Evolutionary conservation across 2,888 invertebrate species (phyloP).

Genomic region (Paralinhomoeus sp.): DNA sequence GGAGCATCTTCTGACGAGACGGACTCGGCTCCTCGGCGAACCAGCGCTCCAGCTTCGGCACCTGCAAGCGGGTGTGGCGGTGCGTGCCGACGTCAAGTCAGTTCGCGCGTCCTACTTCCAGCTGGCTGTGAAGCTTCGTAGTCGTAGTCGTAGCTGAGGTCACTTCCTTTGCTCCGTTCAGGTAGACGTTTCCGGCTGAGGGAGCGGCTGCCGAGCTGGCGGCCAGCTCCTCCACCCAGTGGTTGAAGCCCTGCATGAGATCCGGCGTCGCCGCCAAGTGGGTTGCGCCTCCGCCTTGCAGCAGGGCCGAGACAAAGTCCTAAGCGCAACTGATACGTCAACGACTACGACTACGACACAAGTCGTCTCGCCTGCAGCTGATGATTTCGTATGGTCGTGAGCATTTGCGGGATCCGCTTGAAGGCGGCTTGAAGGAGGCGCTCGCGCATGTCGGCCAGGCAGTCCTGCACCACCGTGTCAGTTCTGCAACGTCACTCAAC

Average conservation of each 20-base stretch:
- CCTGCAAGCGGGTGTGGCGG: constrained; percentile 39
- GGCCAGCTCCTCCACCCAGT: constrained; percentile 19
- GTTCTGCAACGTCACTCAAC: too few relatives aligned
- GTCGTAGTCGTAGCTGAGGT: not conserved
- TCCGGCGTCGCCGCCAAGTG: constrained; percentile 11
- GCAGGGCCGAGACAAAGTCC: constrained; percentile 17
- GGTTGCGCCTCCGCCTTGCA: constrained; percentile 13
- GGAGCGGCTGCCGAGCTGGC: constrained; percentile 1
- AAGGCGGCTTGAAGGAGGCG: constrained; percentile 18
- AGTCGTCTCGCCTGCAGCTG: constrained; percentile 18
- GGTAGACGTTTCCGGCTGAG: constrained; percentile 7
- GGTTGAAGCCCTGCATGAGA: constrained; percentile 18
- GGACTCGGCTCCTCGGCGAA: constrained; percentile 93
- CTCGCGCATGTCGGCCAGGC: constrained; percentile 19
- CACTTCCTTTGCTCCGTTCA: constrained; percentile 1
- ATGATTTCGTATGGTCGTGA: constrained; percentile 14
- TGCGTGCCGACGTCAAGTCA: not conserved
- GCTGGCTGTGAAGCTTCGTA: not conserved
- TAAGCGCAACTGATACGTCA: too few relatives aligned
- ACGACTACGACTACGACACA: too few relatives aligned
- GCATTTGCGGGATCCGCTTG: constrained; percentile 16
- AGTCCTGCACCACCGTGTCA: constrained; percentile 9
- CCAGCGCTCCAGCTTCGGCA: constrained; percentile 87
- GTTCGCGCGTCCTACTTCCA: not conserved
- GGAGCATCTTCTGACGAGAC: constrained; percentile 78